Evolutionary conservation across 2,113 vertebrate genomes (phyloP).

Genomic region (Puntigrus tetrazona): DNA sequence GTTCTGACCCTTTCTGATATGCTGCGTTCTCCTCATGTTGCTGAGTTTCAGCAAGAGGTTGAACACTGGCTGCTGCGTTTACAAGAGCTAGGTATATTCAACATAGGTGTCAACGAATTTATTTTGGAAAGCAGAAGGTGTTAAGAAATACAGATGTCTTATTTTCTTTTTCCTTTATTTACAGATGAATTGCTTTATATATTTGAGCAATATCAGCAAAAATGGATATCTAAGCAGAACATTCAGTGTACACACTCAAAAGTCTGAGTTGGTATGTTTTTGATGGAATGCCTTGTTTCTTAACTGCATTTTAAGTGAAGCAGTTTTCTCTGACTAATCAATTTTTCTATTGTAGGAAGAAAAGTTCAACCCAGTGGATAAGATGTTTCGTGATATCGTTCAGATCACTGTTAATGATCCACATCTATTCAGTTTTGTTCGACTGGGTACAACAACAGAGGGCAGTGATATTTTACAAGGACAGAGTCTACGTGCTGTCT

Average conservation of each 20-base stretch:
- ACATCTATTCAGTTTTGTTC: constrained; percentile 72
- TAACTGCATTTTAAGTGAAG: background rate
- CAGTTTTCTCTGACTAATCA: background rate
- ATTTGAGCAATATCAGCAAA: constrained; percentile 79
- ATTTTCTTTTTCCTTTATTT: constrained; percentile 8
- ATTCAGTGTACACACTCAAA: constrained; percentile 68
- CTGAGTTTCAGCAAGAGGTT: constrained; percentile 66
- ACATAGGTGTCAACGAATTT: background rate
- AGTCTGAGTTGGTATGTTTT: constrained; percentile 75
- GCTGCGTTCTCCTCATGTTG: constrained; percentile 67
- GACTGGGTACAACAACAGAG: constrained; percentile 32
- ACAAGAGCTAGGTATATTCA: constrained; percentile 72
- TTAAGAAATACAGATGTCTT: background rate
- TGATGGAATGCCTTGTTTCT: background rate
- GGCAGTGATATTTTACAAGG: constrained; percentile 63
- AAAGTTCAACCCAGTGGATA: constrained; percentile 74
- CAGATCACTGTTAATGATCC: constrained; percentile 67
- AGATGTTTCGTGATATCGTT: constrained; percentile 76
- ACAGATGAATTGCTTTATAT: constrained; percentile 74
- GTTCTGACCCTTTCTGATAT: constrained; percentile 76
- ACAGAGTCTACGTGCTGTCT: constrained; percentile 60
- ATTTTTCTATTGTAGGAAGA: constrained; percentile 63
- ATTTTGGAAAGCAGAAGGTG: background rate
- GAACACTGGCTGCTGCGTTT: constrained; percentile 74
- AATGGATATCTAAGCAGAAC: constrained; percentile 81